phyloP scores from a whole-genome alignment of 2,797 vertebrate species.

The Toxotes lorentzi region DNA sequence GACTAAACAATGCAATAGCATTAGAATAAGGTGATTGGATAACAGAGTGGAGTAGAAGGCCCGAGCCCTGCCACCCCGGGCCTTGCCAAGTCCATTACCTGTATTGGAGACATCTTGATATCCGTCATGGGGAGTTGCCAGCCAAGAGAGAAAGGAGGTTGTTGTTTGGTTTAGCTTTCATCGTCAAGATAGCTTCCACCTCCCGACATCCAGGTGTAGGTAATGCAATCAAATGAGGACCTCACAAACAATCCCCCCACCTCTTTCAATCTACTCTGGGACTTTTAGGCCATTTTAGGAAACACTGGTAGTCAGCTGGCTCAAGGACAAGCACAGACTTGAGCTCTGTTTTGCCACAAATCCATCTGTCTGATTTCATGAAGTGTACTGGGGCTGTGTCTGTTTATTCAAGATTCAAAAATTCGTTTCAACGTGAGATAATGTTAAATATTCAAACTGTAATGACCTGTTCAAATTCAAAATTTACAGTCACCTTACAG shows the following conservation, averaged over 20 bases:
- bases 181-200: constrained; percentile 79
- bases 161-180: constrained; percentile 74
- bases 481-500: background rate
- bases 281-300: constrained; percentile 53
- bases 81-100: constrained; percentile 87
- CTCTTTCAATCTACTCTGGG: constrained; percentile 60
- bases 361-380: constrained; percentile 29
- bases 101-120: constrained; percentile 85
- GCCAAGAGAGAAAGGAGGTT: constrained; percentile 57
- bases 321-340: constrained; percentile 58
- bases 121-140: constrained; percentile 69
- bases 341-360: constrained; percentile 31
- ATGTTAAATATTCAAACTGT: background rate
- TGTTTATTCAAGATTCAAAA: background rate
- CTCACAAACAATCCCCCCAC: constrained; percentile 37
- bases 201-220: constrained; percentile 61
- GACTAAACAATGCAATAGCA: constrained; percentile 86
- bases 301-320: constrained; percentile 36
- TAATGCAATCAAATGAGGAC: constrained; percentile 81
- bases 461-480: background rate
- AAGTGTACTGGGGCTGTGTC: background rate
- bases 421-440: background rate
- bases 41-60: constrained; percentile 79
- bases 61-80: constrained; percentile 66
- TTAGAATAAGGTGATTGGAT: constrained; percentile 88